These are phyloP conservation scores for Acronicta psi DNA, from an alignment of 2,888 invertebrate genomes.

Conservation along the genomic window DNA sequence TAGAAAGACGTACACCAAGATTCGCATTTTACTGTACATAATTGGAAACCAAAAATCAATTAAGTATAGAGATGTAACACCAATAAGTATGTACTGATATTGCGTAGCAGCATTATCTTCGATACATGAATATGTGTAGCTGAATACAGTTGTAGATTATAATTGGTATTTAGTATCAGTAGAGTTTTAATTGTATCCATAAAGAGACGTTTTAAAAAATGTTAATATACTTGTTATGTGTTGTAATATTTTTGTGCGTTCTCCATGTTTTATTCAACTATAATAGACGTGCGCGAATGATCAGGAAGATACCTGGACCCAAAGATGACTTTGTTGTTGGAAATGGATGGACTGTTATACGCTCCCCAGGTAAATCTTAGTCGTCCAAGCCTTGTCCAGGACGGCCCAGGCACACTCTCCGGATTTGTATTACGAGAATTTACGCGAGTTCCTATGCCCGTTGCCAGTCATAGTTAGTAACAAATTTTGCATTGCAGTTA, in stretches of 20 bases:
- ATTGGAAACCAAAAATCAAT: too few relatives aligned
- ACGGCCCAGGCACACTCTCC: too few relatives aligned
- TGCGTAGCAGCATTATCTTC: neutral
- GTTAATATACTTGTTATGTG: conserved; percentile 53
- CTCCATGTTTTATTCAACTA: conserved; percentile 65
- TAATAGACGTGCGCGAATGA: conserved; percentile 60
- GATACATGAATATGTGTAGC: neutral
- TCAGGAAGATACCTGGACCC: conserved; percentile 69
- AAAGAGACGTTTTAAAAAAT: conserved; percentile 45
- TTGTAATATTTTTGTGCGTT: conserved; percentile 55
- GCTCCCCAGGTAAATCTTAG: conserved; percentile 60
- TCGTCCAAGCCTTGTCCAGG: neutral
- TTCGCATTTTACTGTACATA: too few relatives aligned
- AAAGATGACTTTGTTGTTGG: conserved; percentile 64
- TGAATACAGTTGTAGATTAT: too few relatives aligned
- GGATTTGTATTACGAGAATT: too few relatives aligned
- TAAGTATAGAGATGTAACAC: too few relatives aligned
- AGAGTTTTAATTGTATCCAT: neutral
- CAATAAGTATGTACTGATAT: too few relatives aligned
- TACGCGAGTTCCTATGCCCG: too few relatives aligned
- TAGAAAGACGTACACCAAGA: too few relatives aligned
- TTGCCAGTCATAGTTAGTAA: too few relatives aligned
- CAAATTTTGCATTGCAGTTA: too few relatives aligned
- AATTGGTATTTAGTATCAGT: conserved; percentile 21
- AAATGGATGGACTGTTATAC: conserved; percentile 59